Conservation (phyloP, 2,888 invertebrate species). For the Autographa gamma region DNA sequence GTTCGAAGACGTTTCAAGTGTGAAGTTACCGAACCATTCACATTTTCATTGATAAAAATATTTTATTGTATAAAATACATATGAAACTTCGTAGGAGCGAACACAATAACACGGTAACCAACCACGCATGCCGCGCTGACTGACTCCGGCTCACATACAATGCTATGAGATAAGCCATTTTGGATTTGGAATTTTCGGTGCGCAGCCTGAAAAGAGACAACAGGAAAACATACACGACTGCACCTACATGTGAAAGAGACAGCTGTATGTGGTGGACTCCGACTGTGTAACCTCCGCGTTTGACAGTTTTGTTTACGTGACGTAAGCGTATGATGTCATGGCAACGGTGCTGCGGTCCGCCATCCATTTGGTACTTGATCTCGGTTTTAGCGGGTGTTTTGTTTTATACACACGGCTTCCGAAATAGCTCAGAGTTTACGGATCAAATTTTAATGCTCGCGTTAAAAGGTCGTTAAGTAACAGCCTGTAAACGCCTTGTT, state of each 20-base stretch:
- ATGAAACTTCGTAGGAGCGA: conserved; percentile 32
- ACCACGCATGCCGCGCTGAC: conserved; percentile 68
- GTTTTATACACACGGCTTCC: conserved; percentile 34
- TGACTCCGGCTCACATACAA: conserved; percentile 68
- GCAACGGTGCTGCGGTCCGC: conserved; percentile 63
- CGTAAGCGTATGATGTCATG: conserved; percentile 84
- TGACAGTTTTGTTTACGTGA: conserved; percentile 74
- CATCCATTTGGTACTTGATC: conserved; percentile 50
- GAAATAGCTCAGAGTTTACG: conserved; percentile 29
- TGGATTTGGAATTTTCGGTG: conserved; percentile 48
- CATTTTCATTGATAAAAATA: conserved; percentile 74
- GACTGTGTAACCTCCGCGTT: conserved; percentile 44
- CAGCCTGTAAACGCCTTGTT: background rate
- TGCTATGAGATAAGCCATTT: conserved; percentile 63
- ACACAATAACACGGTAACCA: conserved; percentile 52
- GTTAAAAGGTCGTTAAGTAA: conserved; percentile 12
- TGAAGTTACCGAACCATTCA: conserved; percentile 56
- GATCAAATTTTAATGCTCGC: conserved; percentile 8
- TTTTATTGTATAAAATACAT: conserved; percentile 42
- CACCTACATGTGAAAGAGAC: conserved; percentile 64
- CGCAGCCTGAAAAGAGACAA: conserved; percentile 67
- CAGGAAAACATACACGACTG: conserved; percentile 64
- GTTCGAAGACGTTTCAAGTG: conserved; percentile 41
- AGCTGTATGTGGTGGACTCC: conserved; percentile 52
- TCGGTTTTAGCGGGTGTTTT: conserved; percentile 57